Evolutionary conservation across 2,113 vertebrate genomes (phyloP), one percentile per base, ranked within the genome.

Genomic region (Pterophyllum scalare): DNA sequence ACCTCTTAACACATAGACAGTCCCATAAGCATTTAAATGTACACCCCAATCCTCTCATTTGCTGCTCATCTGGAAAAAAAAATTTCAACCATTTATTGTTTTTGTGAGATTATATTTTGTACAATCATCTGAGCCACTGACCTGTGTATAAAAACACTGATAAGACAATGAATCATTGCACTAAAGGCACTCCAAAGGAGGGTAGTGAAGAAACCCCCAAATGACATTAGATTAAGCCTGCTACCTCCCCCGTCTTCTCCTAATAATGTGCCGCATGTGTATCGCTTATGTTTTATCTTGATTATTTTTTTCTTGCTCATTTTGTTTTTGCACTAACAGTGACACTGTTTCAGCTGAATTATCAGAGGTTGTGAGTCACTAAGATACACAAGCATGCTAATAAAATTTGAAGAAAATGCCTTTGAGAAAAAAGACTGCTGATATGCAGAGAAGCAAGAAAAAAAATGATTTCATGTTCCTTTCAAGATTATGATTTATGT

Each of bases 51-150:
- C 28, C 31, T n/a, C 61, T 80, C 28, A 79, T 75, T 82, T 24
- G 11, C n/a, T 70, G 17, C 76, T 88, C 46, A 38, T 58, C 24
- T 84, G 43, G 43, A 60, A 84, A 83, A 38, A 46, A 49, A 33
- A 33, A 40, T 59, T 84, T 62, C 40, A 52, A 4, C 20, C 56
- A 58, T 75, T 28, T 87, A 60, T 87, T 52, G 65, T 72, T 75
- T 83, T 49, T 80, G 61, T 87, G 56, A 91, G 74, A 89, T 84
- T 85, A 75, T 65, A 20, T 33, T 81, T 85, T 87, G 88, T 87
- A 83, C 86, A 94, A 93, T 95, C 88, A 91, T 92, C 85, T 91
- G 87, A 94, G 75, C 60, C 90, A 85, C 75, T 94, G 89, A 90
- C 81, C 72, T 94, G 88, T 91, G 89, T 58, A 88, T 60, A 80